Percentiles rank a stretch among this genome's conserved stretches.
phyloP scores from a whole-genome alignment of 2,888 invertebrate genomes.

The Amaurobius ferox region DNA sequence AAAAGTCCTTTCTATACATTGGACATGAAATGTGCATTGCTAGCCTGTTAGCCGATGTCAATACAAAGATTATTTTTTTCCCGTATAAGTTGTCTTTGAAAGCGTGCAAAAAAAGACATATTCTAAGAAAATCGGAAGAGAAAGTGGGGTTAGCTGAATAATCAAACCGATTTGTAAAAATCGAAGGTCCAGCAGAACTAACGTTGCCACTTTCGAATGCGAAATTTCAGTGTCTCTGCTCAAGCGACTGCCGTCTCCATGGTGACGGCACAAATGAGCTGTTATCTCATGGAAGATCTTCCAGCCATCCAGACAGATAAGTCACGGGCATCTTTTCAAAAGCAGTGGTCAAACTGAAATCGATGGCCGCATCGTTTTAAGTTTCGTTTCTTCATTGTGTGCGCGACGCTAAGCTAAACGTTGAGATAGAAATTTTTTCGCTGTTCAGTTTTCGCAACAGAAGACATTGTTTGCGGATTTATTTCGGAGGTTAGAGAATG shows the following conservation, averaged over 20 bases:
- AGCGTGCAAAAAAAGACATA: too few species aligned
- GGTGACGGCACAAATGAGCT: conserved; percentile 71
- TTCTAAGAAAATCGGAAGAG: neutral
- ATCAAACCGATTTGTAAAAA: conserved; percentile 60
- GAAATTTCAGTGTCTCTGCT: conserved; percentile 29
- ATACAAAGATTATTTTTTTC: too few species aligned
- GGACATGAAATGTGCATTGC: too few species aligned
- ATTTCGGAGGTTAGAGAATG: neutral
- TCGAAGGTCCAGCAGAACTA: conserved; percentile 54
- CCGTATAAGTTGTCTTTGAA: too few species aligned
- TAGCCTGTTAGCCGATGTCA: too few species aligned
- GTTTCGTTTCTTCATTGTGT: conserved; percentile 45
- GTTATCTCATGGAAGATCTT: conserved; percentile 64
- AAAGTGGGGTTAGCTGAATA: conserved; percentile 65
- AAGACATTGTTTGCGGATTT: neutral
- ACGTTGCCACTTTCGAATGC: conserved; percentile 68
- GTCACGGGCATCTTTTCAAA: conserved; percentile 60
- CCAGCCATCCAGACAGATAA: conserved; percentile 49
- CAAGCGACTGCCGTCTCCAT: conserved; percentile 45
- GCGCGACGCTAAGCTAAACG: neutral
- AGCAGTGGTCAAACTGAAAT: conserved; percentile 60
- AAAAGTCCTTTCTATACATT: too few species aligned
- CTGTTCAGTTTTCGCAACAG: neutral
- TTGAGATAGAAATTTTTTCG: neutral
- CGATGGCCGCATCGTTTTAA: conserved; percentile 28